These are phyloP conservation scores for Dolichopus griseipennis DNA, from an alignment of 2,888 invertebrate genomes.

Conservation along the genomic window DNA sequence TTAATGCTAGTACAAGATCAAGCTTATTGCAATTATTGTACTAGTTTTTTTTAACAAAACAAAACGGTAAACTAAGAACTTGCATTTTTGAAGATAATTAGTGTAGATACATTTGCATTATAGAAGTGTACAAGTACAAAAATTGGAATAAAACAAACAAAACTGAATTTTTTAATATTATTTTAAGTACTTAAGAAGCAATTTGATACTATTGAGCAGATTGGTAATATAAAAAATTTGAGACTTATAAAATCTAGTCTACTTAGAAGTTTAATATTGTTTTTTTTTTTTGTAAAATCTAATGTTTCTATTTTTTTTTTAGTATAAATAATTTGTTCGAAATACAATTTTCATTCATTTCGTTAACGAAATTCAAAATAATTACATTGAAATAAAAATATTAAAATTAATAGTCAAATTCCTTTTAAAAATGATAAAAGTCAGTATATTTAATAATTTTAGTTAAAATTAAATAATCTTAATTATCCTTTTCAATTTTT, in stretches of 20 bases:
- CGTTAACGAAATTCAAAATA: background rate
- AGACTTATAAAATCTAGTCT: background rate
- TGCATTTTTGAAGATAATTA: too few species aligned
- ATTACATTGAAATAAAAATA: background rate
- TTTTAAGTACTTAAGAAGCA: background rate
- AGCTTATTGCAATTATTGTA: background rate
- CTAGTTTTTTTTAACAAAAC: background rate
- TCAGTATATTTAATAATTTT: background rate
- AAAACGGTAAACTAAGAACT: background rate
- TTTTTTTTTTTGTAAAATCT: background rate
- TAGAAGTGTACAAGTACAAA: too few species aligned
- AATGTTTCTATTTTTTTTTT: background rate
- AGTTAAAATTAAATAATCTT: too few species aligned
- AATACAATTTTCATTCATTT: background rate
- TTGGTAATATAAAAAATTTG: background rate
- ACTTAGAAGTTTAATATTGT: background rate
- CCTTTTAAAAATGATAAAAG: background rate
- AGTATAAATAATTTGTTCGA: background rate
- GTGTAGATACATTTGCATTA: background rate
- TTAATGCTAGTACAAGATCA: too few species aligned
- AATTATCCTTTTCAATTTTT: background rate
- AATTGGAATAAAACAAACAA: too few species aligned
- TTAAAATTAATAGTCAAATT: background rate
- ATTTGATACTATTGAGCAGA: background rate
- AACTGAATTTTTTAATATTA: too few species aligned